A percentile compares a stretch with the other conserved stretches of the same genome.
Evolutionary conservation across 2,888 invertebrate species (phyloP).

Genomic region (Leucophora obtusa): DNA sequence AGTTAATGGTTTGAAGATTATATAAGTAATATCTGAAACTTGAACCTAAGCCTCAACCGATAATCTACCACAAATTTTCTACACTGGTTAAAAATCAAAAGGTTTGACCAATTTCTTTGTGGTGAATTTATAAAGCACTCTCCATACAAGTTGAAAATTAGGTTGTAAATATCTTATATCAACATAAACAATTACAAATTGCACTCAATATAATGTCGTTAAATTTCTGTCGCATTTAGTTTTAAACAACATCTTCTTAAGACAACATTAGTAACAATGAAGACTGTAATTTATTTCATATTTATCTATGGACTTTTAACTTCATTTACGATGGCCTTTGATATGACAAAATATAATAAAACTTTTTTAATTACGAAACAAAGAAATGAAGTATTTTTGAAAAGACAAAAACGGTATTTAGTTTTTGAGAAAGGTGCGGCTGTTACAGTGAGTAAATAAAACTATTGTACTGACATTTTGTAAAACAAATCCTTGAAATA

Average conservation of each 20-base stretch:
- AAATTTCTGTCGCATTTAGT: conserved; percentile 39
- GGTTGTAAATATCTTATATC: conserved; percentile 32
- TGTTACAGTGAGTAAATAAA: conserved; percentile 67
- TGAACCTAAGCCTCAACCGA: too few species aligned
- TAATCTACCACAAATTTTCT: too few species aligned
- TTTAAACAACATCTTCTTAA: conserved; percentile 22
- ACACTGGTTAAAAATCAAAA: too few species aligned
- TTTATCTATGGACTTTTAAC: conserved; percentile 25
- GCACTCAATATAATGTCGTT: conserved; percentile 35
- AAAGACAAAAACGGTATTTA: conserved; percentile 72
- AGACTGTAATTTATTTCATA: conserved; percentile 14
- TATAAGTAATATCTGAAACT: too few species aligned
- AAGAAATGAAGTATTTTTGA: conserved; percentile 59
- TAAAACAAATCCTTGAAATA: too few species aligned
- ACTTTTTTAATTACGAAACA: conserved; percentile 31
- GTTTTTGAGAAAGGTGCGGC: conserved; percentile 73
- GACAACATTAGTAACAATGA: conserved; percentile 8
- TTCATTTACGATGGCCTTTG: neutral
- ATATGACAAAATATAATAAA: conserved; percentile 8
- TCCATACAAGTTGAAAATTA: too few species aligned
- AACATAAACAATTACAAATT: conserved; percentile 38
- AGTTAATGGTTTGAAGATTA: too few species aligned
- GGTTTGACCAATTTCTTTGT: too few species aligned
- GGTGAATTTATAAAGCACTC: too few species aligned
- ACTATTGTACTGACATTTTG: neutral